A percentile compares a stretch with the other conserved stretches of the same genome.
phyloP scores from a whole-genome alignment of 2,113 vertebrate genomes.

The Cyprinodon variegatus region DNA sequence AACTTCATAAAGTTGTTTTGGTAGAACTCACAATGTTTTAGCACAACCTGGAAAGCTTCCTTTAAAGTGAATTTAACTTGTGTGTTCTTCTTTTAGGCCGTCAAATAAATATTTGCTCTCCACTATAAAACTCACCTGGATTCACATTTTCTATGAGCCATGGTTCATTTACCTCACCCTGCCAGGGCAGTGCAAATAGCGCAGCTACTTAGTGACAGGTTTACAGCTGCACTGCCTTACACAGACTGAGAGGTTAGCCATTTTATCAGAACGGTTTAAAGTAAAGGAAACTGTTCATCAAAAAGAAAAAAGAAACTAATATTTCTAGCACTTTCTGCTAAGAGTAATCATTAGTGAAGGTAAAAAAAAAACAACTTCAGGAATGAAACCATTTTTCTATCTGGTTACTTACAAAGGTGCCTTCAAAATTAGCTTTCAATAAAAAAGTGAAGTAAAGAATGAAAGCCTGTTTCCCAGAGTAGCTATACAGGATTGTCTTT shows the following conservation, averaged over 20 bases:
- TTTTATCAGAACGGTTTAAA: conserved; percentile 16
- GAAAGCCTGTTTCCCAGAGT: background rate
- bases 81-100: background rate
- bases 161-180: conserved; percentile 5
- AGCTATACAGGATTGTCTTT: background rate
- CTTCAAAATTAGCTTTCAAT: background rate
- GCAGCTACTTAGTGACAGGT: conserved; percentile 32
- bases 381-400: background rate
- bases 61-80: background rate
- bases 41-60: background rate
- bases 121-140: conserved; percentile 10
- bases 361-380: background rate
- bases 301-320: conserved; percentile 9
- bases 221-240: conserved; percentile 31
- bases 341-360: background rate
- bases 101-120: conserved; percentile 27
- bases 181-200: conserved; percentile 7
- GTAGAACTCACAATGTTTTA: background rate
- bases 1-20: background rate
- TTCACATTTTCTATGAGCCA: background rate
- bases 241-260: conserved; percentile 21
- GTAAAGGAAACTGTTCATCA: conserved; percentile 3
- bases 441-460: conserved; percentile 1
- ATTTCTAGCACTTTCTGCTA: background rate
- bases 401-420: background rate